A percentile compares a stretch with the other conserved stretches of the same genome.
These are phyloP conservation scores for Drosophila multiciliata DNA, from an alignment of 2,888 invertebrate genomes.

Conservation along the genomic window DNA sequence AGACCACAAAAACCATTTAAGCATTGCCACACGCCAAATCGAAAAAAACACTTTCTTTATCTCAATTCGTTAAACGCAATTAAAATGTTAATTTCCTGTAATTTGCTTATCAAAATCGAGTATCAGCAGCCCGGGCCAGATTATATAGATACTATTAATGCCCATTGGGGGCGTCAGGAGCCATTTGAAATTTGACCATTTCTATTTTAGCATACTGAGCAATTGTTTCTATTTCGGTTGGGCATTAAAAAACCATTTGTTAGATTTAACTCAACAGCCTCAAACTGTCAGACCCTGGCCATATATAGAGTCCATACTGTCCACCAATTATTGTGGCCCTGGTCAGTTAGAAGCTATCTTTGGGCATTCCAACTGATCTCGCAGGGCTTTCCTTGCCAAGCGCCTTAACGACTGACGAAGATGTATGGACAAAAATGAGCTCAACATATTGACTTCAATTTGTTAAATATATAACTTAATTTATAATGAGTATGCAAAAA, in stretches of 20 bases:
- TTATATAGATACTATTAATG: constrained; percentile 3
- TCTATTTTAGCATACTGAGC: constrained; percentile 51
- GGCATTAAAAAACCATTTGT: constrained; percentile 64
- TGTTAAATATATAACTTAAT: not conserved
- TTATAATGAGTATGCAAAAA: constrained; percentile 8
- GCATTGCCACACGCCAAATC: constrained; percentile 48
- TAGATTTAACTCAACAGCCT: constrained; percentile 36
- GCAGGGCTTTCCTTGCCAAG: constrained; percentile 9
- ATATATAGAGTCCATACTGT: constrained; percentile 20
- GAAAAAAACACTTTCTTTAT: constrained; percentile 22
- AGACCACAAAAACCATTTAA: constrained; percentile 25
- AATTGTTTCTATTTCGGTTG: constrained; percentile 50
- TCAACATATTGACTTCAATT: not conserved
- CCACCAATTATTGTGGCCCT: constrained; percentile 28
- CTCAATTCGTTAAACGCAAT: constrained; percentile 50
- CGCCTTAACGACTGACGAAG: constrained; percentile 37
- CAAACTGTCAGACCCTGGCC: constrained; percentile 21
- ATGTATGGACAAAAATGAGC: constrained; percentile 32
- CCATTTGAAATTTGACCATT: constrained; percentile 50
- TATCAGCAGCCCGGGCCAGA: constrained; percentile 19
- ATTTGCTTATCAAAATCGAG: constrained; percentile 37
- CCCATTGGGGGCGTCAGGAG: not conserved
- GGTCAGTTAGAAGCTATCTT: constrained; percentile 46
- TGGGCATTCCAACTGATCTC: not conserved
- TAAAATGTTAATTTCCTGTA: constrained; percentile 65